Base-by-base conservation (phyloP, 2,113 vertebrate species). In the Entelurus aequoreus region DNA sequence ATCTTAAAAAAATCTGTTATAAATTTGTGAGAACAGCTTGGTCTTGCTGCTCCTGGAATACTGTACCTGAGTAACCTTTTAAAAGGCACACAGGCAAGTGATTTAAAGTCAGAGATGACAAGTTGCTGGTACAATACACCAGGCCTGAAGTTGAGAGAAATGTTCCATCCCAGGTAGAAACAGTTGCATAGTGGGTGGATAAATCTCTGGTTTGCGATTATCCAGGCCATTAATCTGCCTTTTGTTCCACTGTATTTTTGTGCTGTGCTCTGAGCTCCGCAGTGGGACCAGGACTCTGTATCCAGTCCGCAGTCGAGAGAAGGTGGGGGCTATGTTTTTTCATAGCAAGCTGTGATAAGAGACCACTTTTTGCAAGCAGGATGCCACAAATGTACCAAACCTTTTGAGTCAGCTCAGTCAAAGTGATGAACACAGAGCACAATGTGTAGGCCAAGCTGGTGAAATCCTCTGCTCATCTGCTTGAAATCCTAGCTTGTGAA, bases 381-480 rank as follows among this genome's bases (percentile, higher is more conserved):
- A 16, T 51, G 52, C 63, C 42, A 49, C 67, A 80, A 70, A 53
- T 64, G 51, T 16, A 37, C 63, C n/a, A 21, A 51, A 50, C 52
- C 28, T 63, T 70, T 54, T 60, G 60, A 35, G 54, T 76, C 68
- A 49, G 16, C 56, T 68, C 49, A 51, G 63, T 76, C 70, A 68
- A 66, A 60, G 53, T 58, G 67, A n/a, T 63, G 56, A 63, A 63
- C 59, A 54, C 48, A 66, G 36, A 74, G 68, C 68, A 60, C 55
- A 70, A 65, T 63, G 71, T 56, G 48, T 61, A 38, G 60, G 65
- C 52, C 71, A 71, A 76, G 68, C 76, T 60, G 69, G 65, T 77
- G 61, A 86, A 85, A 86, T 80, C 83, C 77, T 75, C 59, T 47
- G 56, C 77, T 71, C n/a, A n/a, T n/a, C n/a, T n/a, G n/a, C n/a